Base-by-base conservation (phyloP, 2,888 invertebrate species). In the Pseudococcus viburni region DNA sequence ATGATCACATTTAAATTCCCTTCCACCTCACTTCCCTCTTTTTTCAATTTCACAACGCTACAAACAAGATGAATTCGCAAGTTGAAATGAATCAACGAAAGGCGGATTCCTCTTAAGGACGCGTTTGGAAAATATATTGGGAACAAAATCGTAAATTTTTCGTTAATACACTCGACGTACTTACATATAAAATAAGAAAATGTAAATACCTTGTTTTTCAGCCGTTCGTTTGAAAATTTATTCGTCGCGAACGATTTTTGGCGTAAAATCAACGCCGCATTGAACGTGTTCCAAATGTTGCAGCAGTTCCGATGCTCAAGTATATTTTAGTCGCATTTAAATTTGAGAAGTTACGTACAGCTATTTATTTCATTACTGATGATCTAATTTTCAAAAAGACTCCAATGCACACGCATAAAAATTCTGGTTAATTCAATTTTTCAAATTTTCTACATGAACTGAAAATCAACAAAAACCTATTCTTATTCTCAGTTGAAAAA, bases 211-310 rank as follows among this genome's bases (percentile, higher is more conserved):
- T 64, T 64, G 64, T 64, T 64, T 64, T 64, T 64, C 22, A 22
- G 22, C 64, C 22, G 5, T 22, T 64, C 12, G 64, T 22, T 64
- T 19, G 64, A 22, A 64, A 64, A 64, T 64, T 64, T 64, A 64
- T 64, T 64, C 22, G 64, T 22, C 64, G 64, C 64, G 64, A 64
- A 5, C 64, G 64, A 64, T 64, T 64, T 64, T 64, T 64, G 64
- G 64, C 64, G 64, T 64, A 64, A 64, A 64, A 64, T 64, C 64
- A 64, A 64, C 64, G 64, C 64, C 64, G 64, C 9, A 64, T 64
- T 64, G 64, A 64, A 64, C 22, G 19, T 22, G 64, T 19, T 64
- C 64, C 64, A 64, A 64, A 22, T 64, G 64, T 64, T 19, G 22
- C 64, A 7, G 59, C n/a, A 42, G 42, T 9, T 42, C 42, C 42